These are phyloP conservation scores for Diuraphis noxia DNA, from an alignment of 1,140 invertebrate genomes.

Conservation along the genomic window DNA sequence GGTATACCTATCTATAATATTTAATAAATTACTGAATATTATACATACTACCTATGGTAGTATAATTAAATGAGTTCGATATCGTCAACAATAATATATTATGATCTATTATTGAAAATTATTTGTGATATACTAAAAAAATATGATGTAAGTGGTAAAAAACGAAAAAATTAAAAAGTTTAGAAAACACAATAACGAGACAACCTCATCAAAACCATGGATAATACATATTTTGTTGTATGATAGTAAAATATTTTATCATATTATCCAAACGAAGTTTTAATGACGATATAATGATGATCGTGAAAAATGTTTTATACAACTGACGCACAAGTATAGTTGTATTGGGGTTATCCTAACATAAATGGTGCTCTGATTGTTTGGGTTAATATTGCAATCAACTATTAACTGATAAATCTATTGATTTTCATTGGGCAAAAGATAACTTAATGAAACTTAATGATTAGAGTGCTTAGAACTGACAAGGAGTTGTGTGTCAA, in stretches of 20 bases:
- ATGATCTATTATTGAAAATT: not conserved
- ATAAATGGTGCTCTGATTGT: not conserved
- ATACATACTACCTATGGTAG: not conserved
- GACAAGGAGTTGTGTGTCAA: not conserved
- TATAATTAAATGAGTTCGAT: not conserved
- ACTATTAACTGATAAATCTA: not conserved
- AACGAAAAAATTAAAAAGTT: not conserved
- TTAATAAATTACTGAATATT: not conserved
- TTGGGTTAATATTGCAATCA: not conserved
- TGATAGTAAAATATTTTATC: not conserved
- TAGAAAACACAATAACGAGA: not conserved
- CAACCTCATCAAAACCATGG: not conserved
- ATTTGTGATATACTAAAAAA: not conserved
- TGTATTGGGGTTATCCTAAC: too few species aligned
- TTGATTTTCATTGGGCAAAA: not conserved
- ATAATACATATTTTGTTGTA: not conserved
- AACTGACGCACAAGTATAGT: not conserved
- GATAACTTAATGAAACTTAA: not conserved
- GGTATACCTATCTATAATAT: not conserved
- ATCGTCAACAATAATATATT: not conserved
- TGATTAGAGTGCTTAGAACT: too few species aligned
- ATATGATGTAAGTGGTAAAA: not conserved
- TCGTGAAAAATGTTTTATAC: not conserved
- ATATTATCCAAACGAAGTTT: not conserved
- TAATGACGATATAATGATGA: not conserved